phyloP scores from a whole-genome alignment of 2,888 invertebrate species.

The Cabera pusaria region DNA sequence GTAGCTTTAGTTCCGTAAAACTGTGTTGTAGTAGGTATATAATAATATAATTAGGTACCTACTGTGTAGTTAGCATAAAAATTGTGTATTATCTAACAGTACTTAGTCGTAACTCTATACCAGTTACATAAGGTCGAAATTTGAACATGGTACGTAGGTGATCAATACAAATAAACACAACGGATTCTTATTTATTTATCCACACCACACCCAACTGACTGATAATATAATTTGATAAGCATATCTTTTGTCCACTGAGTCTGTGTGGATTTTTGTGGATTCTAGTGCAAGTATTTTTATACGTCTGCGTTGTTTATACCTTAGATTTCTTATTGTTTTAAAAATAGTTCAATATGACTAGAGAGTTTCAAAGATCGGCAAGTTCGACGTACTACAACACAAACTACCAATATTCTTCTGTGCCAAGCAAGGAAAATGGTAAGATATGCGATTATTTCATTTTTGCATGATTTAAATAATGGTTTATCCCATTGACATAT shows the following conservation, averaged over 20 bases:
- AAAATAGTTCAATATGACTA: constrained; percentile 46
- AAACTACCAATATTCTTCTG: constrained; percentile 63
- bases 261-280: constrained; percentile 12
- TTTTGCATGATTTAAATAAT: too few species aligned
- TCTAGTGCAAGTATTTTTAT: constrained; percentile 18
- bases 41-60: too few species aligned
- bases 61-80: too few species aligned
- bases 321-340: constrained; percentile 31
- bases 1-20: too few species aligned
- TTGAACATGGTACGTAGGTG: constrained; percentile 6
- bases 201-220: constrained; percentile 27
- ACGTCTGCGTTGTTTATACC: constrained; percentile 2
- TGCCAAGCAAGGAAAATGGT: constrained; percentile 65
- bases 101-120: too few species aligned
- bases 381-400: constrained; percentile 64
- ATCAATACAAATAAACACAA: constrained; percentile 13
- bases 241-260: constrained; percentile 34
- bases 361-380: constrained; percentile 45
- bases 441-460: constrained; percentile 39
- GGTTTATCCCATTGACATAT: too few species aligned
- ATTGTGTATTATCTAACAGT: too few species aligned
- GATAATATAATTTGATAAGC: constrained; percentile 42
- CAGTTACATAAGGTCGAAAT: constrained; percentile 1
- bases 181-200: constrained; percentile 32
- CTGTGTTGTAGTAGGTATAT: too few species aligned